Conservation (phyloP, 2,888 invertebrate species). For the Diarsia brunnea region DNA sequence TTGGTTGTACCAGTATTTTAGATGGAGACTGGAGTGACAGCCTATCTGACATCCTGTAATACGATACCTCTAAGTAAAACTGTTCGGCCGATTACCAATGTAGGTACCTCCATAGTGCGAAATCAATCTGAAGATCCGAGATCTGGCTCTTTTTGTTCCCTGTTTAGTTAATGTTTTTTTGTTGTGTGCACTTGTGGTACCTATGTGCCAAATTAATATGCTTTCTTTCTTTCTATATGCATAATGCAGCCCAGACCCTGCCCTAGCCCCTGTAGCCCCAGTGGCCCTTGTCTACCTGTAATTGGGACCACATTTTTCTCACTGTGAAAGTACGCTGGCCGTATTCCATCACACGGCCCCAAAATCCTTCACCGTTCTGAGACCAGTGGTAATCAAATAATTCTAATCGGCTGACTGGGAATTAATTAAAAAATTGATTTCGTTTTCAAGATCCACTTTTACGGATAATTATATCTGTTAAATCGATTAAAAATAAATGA, state of each 20-base stretch:
- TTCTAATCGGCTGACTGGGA: neutral
- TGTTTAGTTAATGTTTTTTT: no score
- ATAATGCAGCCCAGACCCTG: no score
- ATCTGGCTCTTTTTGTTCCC: no score
- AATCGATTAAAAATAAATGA: constrained; percentile 31
- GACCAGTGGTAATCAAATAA: neutral
- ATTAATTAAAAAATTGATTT: neutral
- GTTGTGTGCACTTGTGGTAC: no score
- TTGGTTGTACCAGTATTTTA: neutral
- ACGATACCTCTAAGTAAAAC: neutral
- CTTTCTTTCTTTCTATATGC: no score
- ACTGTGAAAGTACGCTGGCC: neutral
- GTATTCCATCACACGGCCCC: neutral
- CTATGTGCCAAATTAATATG: no score
- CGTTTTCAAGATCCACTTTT: neutral
- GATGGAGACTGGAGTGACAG: neutral
- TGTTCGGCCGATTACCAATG: neutral
- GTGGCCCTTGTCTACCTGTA: no score
- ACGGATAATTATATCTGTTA: neutral
- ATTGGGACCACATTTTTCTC: no score
- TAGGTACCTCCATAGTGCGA: neutral
- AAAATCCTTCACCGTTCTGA: neutral
- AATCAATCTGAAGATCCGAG: constrained; percentile 1
- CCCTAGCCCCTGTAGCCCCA: no score
- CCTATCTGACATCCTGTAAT: neutral